Conservation (phyloP, 2,888 invertebrate genomes). For the Allophyes oxyacanthae region DNA sequence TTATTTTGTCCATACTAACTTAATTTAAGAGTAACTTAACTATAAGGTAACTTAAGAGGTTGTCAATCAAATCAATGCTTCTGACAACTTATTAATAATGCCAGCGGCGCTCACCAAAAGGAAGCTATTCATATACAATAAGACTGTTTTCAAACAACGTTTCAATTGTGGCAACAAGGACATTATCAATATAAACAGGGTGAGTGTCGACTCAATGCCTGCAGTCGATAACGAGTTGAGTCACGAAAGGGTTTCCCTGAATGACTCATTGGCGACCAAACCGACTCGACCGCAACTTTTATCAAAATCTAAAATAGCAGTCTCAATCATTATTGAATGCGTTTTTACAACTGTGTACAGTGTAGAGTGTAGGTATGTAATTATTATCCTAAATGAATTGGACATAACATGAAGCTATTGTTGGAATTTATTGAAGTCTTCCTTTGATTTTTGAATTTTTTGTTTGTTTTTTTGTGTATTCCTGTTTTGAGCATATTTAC, state of each 20-base stretch:
- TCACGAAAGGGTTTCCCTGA: conserved; percentile 88
- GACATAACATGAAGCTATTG: no score
- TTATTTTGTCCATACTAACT: no score
- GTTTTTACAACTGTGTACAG: no score
- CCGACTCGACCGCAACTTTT: conserved; percentile 45
- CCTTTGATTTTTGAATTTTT: no score
- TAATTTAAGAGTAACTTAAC: no score
- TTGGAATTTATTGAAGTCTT: no score
- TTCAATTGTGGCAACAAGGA: conserved; percentile 61
- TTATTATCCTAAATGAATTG: no score
- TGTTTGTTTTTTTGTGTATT: no score
- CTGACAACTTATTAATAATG: neutral
- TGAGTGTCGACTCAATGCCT: conserved; percentile 71
- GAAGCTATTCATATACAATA: conserved; percentile 16
- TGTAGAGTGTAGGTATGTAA: no score
- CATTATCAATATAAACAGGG: conserved; percentile 74
- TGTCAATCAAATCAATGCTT: neutral
- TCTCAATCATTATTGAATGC: no score
- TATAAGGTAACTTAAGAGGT: no score
- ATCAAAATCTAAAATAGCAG: conserved; percentile 26
- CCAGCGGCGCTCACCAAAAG: conserved; percentile 6
- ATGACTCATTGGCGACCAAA: conserved; percentile 74
- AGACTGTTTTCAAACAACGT: conserved; percentile 40
- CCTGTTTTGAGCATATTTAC: no score
- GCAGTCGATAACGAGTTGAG: conserved; percentile 81